A percentile compares a stretch with the other conserved stretches of the same genome.
Conservation (phyloP, 2,888 invertebrate genomes). For the Zeuzera pyrina region DNA sequence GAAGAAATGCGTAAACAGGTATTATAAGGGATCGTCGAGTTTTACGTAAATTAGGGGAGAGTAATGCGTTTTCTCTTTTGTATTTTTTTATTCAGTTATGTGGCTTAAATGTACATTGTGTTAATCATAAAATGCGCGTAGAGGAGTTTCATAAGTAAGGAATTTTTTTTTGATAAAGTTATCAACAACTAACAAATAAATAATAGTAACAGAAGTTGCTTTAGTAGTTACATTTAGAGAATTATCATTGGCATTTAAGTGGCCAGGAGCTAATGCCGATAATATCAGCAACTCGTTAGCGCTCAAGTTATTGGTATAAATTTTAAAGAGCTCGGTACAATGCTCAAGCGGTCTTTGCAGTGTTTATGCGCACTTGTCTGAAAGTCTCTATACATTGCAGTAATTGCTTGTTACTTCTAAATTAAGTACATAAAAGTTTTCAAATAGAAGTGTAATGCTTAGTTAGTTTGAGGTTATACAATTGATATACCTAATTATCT, state of each 20-base stretch:
- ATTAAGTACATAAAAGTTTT: no score
- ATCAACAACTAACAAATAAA: constrained; percentile 16
- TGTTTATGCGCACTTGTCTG: no score
- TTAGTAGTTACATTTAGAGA: constrained; percentile 13
- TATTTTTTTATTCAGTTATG: constrained; percentile 19
- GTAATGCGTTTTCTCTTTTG: constrained; percentile 27
- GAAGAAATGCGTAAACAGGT: constrained; percentile 61
- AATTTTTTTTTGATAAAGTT: no score
- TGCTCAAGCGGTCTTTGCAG: constrained; percentile 38
- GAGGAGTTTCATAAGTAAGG: constrained; percentile 1
- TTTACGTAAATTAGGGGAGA: constrained; percentile 39
- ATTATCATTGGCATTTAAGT: constrained; percentile 36
- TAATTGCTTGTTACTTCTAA: no score
- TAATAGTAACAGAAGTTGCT: constrained; percentile 20
- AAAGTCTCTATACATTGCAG: no score
- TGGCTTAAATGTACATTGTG: constrained; percentile 6
- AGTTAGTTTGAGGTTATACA: no score
- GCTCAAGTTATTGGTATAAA: constrained; percentile 55
- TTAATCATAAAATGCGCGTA: constrained; percentile 3
- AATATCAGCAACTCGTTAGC: constrained; percentile 54
- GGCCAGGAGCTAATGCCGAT: constrained; percentile 38
- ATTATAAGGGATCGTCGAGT: constrained; percentile 48
- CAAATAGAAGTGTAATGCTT: no score
- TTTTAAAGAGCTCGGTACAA: constrained; percentile 45
- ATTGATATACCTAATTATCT: no score